Conservation (phyloP, 2,113 vertebrate genomes). For the Sturnus vulgaris region DNA sequence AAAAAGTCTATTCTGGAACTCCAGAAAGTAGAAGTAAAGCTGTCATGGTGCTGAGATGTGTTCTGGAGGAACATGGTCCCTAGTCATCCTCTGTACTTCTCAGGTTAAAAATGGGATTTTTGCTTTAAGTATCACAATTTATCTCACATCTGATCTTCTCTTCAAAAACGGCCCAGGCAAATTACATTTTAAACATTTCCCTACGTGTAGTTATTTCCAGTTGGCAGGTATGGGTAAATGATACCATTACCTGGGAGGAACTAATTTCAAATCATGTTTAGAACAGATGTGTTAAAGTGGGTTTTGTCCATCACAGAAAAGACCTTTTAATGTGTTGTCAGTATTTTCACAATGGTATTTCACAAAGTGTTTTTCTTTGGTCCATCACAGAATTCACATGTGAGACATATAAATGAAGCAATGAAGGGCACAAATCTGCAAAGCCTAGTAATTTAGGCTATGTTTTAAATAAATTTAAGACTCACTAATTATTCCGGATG, state of each 20-base stretch:
- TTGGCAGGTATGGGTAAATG: background rate
- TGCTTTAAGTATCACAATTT: background rate
- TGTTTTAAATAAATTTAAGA: slow-evolving; percentile 30
- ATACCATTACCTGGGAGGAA: background rate
- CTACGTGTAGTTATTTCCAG: background rate
- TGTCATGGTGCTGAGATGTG: background rate
- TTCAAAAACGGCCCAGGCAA: background rate
- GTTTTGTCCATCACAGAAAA: background rate
- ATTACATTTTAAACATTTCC: background rate
- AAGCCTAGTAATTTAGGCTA: slow-evolving; percentile 7
- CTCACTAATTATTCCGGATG: background rate
- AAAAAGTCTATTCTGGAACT: background rate
- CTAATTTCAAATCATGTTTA: slow-evolving; percentile 2
- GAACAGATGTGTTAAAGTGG: background rate
- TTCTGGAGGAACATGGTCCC: background rate
- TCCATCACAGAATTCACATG: background rate
- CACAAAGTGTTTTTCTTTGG: background rate
- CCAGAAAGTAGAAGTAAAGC: background rate
- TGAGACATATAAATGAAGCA: background rate
- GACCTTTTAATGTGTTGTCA: background rate
- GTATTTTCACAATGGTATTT: background rate
- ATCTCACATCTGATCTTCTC: background rate
- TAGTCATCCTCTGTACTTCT: background rate
- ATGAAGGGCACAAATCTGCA: background rate
- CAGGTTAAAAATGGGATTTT: background rate